Evolutionary conservation across 2,888 invertebrate genomes (phyloP), one percentile per base, ranked within the genome.

Genomic region (Drosophila picticornis): DNA sequence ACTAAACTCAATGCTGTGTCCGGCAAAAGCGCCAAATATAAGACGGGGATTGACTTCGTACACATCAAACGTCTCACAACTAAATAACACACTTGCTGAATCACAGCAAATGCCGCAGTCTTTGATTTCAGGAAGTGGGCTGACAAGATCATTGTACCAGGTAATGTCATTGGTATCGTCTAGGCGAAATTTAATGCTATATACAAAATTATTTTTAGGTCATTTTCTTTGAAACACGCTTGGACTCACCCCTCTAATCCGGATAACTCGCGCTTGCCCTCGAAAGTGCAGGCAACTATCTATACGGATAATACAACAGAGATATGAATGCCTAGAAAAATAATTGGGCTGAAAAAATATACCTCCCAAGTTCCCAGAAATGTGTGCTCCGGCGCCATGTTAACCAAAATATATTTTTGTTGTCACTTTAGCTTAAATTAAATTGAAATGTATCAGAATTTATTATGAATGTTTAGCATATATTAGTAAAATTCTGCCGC

Each of bases 21-120:
- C 96, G 40, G 94, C 95, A 91, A 95, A 95, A 46, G 95, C 95
- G 36, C 95, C 95, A 92, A 95, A 95, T 71, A 94, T 93, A 36
- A 95, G 91, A 62, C 91, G 90, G 25, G 92, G 92, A 81, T 92
- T 91, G 36, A 72, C 59, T 69, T 91, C 92, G 75, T 94, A 93
- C 13, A 94, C 93, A 93, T 96, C 95, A 90, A 95, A 96, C n/a
- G 95, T 95, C 92, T 96, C 95, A 93, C 95, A 96, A 88, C 94
- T 94, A 91, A 96, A 96, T 83, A 96, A 93, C 36, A 95, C 95
- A 85, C 95, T 93, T 5, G 93, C 92, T 62, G 92, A 91, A 61
- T 92, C 91, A 81, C 90, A 92, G 79, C 88, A 91, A 70, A 81
- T 88, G 76, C 84, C 85, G 71, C 92, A 90, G 85, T 91, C 91